Percentiles rank a stretch among this genome's conserved stretches.
These are phyloP conservation scores for Oryzias woworae DNA, from an alignment of 2,113 vertebrate genomes.

Conservation along the genomic window DNA sequence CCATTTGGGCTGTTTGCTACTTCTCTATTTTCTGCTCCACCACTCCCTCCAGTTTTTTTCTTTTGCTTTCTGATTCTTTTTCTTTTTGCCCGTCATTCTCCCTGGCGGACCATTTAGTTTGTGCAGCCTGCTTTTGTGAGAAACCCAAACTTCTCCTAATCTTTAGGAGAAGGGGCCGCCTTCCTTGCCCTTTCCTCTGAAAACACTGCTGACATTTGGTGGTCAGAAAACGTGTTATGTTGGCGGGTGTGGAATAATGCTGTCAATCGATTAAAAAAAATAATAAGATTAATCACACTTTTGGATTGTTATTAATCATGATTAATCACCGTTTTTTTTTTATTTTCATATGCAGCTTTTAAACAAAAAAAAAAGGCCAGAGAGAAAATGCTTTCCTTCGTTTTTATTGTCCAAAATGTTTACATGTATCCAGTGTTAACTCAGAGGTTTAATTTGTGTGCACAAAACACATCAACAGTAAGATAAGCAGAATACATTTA, in stretches of 20 bases:
- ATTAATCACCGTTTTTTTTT: too few species aligned
- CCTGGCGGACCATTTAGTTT: slow-evolving; percentile 28
- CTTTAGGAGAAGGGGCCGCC: slow-evolving; percentile 38
- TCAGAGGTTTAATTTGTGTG: too few species aligned
- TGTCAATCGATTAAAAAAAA: too few species aligned
- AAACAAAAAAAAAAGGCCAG: too few species aligned
- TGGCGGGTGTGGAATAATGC: background rate
- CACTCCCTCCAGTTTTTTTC: slow-evolving; percentile 5
- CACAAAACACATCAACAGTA: too few species aligned
- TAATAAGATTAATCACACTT: too few species aligned
- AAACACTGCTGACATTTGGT: slow-evolving; percentile 65
- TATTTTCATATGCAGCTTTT: too few species aligned
- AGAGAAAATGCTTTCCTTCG: too few species aligned
- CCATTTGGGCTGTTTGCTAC: slow-evolving; percentile 40
- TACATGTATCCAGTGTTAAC: too few species aligned
- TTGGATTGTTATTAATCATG: too few species aligned
- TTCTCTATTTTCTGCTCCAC: slow-evolving; percentile 14
- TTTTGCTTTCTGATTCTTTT: slow-evolving; percentile 15
- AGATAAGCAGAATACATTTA: too few species aligned
- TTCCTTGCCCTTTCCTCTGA: slow-evolving; percentile 39
- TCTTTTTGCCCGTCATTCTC: slow-evolving; percentile 25
- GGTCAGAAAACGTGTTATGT: slow-evolving; percentile 55
- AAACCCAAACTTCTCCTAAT: slow-evolving; percentile 56
- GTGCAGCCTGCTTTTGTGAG: slow-evolving; percentile 49
- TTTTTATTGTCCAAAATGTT: too few species aligned